phyloP scores from a whole-genome alignment of 2,797 vertebrate genomes.

The Okamejei kenojei region DNA sequence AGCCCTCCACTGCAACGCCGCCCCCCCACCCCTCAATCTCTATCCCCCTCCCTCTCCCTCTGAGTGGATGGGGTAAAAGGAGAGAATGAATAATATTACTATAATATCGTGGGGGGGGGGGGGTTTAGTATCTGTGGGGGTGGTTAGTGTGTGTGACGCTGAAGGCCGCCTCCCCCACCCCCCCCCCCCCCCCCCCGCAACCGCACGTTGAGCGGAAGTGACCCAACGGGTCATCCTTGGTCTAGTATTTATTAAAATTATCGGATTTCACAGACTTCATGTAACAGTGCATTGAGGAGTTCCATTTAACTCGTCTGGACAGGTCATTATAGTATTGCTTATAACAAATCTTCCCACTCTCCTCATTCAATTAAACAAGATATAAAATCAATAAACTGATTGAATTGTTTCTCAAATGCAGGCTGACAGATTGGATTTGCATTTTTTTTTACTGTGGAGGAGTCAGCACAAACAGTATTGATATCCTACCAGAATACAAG shows the following conservation, averaged over 20 bases:
- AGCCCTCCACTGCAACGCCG: too few species aligned
- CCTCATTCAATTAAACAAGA: slow-evolving; percentile 23
- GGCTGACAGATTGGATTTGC: slow-evolving; percentile 27
- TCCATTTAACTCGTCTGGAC: not conserved
- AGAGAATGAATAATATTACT: too few species aligned
- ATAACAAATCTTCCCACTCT: slow-evolving; percentile 7
- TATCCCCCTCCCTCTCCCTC: too few species aligned
- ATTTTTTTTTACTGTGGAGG: slow-evolving; percentile 32
- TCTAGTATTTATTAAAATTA: not conserved
- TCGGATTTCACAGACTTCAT: not conserved
- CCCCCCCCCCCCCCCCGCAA: too few species aligned
- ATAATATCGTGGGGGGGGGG: too few species aligned
- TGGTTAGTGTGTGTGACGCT: too few species aligned
- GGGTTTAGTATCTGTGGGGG: too few species aligned
- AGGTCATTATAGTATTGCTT: slow-evolving; percentile 16
- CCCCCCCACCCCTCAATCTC: too few species aligned
- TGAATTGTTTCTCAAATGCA: slow-evolving; percentile 26
- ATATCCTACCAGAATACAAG: slow-evolving; percentile 23
- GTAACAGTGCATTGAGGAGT: slow-evolving; percentile 1
- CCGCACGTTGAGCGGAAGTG: too few species aligned
- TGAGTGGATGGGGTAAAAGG: too few species aligned
- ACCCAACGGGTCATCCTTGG: too few species aligned
- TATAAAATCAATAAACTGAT: slow-evolving; percentile 28
- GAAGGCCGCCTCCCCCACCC: too few species aligned
- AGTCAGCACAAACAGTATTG: slow-evolving; percentile 31